A percentile compares a stretch with the other conserved stretches of the same genome.
Evolutionary conservation across 2,797 vertebrate species (phyloP).

Genomic region (Chaetophractus vellerosus): DNA sequence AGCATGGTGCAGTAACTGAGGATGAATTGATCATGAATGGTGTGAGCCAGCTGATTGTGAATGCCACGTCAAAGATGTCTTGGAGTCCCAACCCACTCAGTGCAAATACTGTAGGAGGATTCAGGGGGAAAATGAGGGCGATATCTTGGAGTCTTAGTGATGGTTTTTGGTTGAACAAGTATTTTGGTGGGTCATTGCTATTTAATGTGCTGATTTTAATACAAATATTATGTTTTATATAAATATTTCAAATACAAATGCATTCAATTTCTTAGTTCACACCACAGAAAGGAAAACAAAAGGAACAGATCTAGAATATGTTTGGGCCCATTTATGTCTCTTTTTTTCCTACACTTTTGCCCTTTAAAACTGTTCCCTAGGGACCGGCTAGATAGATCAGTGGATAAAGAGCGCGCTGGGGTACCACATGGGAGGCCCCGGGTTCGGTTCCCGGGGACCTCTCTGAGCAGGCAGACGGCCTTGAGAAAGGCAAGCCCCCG

Average conservation of each 20-base stretch:
- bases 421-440: too few relatives aligned
- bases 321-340: background rate
- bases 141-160: background rate
- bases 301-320: background rate
- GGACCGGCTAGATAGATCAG: too few relatives aligned
- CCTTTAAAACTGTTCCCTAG: too few relatives aligned
- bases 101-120: background rate
- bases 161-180: background rate
- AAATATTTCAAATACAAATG: too few relatives aligned
- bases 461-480: too few relatives aligned
- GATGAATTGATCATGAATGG: background rate
- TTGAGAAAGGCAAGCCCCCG: too few relatives aligned
- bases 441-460: too few relatives aligned
- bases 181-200: background rate
- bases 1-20: background rate
- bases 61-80: background rate
- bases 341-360: background rate
- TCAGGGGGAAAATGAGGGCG: too few relatives aligned
- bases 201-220: background rate
- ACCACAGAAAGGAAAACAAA: background rate
- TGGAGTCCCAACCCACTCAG: fast-evolving
- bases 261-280: background rate
- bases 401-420: too few relatives aligned
- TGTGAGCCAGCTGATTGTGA: background rate
- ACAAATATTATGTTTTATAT: background rate